Base-by-base conservation (phyloP, 2,888 invertebrate genomes). In the Acronicta aceris region DNA sequence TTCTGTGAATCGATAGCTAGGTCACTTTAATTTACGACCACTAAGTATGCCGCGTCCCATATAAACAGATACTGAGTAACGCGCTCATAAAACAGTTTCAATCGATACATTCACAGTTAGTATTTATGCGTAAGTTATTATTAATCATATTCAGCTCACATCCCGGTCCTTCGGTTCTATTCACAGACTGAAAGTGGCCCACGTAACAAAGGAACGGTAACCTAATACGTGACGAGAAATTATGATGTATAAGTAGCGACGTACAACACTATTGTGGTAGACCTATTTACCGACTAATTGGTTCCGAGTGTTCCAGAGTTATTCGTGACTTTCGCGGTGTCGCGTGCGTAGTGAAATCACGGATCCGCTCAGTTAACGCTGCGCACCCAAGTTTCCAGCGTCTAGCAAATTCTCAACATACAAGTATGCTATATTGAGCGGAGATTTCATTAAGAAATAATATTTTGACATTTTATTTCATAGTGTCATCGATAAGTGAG, bases 131-230 rank as follows among this genome's bases (percentile, higher is more conserved):
- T 85, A 82, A 84, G 81, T 84, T 85, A 85, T 90, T 92, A 93
- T 92, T 93, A 93, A 94, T 92, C 76, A 89, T 88, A 94, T 94
- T 93, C 94, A 69, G 78, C 86, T 85, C 94, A 90, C 93, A 94
- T 83, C 81, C 71, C 76, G 75, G 84, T 89, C 86, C 88, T 88
- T 85, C 84, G 86, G 82, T 83, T 86, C 90, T 89, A 88, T 92
- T 89, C 90, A 89, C 89, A 89, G 87, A 84, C 92, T 87, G 92
- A 93, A 94, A 93, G 94, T 94, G 89, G 92, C 89, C 88, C 94
- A 91, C 94, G 93, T 92, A 91, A 93, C 91, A 91, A 92, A 88
- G 89, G 90, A 92, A 91, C 93, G 90, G 94, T 93, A 92, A 92
- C 90, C 88, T 82, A 85, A 88, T 89, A 94, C 94, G 94, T 94